Base-by-base conservation (phyloP, 2,888 invertebrate genomes). In the Ptycholaimellus sp. region DNA sequence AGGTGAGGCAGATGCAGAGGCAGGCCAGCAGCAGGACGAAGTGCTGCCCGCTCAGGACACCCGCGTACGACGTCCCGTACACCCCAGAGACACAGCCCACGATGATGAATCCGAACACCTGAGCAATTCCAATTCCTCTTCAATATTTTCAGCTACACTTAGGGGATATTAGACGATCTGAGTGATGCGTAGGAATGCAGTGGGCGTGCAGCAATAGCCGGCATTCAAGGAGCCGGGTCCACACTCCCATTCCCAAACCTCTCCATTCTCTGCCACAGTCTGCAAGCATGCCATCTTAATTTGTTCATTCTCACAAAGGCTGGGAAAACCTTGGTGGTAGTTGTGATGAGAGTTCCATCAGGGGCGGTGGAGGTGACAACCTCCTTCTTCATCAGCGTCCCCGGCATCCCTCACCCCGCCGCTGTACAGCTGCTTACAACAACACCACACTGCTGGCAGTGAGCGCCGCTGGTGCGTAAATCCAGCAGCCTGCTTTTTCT, bases 271-370 rank as follows among this genome's bases (percentile, higher is more conserved):
- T n/a, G n/a, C n/a, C n/a, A n/a, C n/a, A n/a, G n/a, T n/a, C n/a
- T n/a, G n/a, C n/a, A n/a, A n/a, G n/a, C n/a, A n/a, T n/a, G n/a
- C n/a, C n/a, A n/a, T n/a, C n/a, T n/a, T n/a, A n/a, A n/a, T n/a
- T n/a, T n/a, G n/a, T n/a, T n/a, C n/a, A n/a, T n/a, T n/a, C n/a
- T n/a, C n/a, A n/a, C n/a, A n/a, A n/a, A n/a, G n/a, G n/a, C n/a
- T n/a, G n/a, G n/a, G n/a, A n/a, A n/a, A n/a, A n/a, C n/a, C n/a
- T 29, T 29, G n/a, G 41, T 41, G 11, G 39, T 41, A 3, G 39
- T 41, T 17, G 41, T 41, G 3, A 40, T 31, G 11, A 41, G 17
- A 2, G 41, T 41, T 17, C 41, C 41, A 28, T 41, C 41, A 22
- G 41, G 41, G 28, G 40, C 33, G 9, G 18, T 18, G 14, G 33